Evolutionary conservation across 2,797 vertebrate species (phyloP), one percentile per base, ranked within the genome.

Genomic region (Characodon lateralis): DNA sequence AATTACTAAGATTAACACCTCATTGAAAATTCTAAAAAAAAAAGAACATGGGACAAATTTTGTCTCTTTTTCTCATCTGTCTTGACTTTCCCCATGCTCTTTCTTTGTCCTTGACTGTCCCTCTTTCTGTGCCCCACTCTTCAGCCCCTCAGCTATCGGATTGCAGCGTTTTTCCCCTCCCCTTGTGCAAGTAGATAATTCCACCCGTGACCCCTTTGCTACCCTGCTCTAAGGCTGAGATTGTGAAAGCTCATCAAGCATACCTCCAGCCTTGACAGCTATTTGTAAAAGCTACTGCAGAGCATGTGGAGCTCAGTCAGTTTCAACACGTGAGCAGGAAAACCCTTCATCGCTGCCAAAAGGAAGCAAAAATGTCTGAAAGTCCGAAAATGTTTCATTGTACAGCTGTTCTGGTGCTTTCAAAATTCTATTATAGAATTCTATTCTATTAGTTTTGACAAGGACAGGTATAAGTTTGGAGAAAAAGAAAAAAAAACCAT

Each of bases 91-190:
- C 86, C 69, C 76, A 14, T 0, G 79, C 72, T 85, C 72, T 80
- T 63, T 72, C 80, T 69, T 72, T 80, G 65, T 83, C 88, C 91
- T 85, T 91, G 83, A 91, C 85, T 18, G 50, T 86, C 73, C 75
- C 82, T 89, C 80, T 81, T 61, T 89, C 85, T 83, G 73, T 89
- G 77, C 89, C 89, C 88, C 91, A 89, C 83, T 89, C 88, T 91
- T 90, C 89, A 87, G 90, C 91, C 91, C 81, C 92, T 91, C 70
- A 85, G 86, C 88, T 92, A 94, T 94, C 93, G 90, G 87, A 90
- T 92, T 93, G 86, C 93, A 92, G 77, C 12, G n/a, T 84, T 88
- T 88, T 86, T 69, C 85, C 87, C 88, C 90, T 91, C 87, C 90
- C 80, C 88, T 89, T 87, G 85, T 89, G 77, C 85, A 89, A 85